Conservation (phyloP, 2,888 invertebrate genomes). For the Ectobius pallidus region DNA sequence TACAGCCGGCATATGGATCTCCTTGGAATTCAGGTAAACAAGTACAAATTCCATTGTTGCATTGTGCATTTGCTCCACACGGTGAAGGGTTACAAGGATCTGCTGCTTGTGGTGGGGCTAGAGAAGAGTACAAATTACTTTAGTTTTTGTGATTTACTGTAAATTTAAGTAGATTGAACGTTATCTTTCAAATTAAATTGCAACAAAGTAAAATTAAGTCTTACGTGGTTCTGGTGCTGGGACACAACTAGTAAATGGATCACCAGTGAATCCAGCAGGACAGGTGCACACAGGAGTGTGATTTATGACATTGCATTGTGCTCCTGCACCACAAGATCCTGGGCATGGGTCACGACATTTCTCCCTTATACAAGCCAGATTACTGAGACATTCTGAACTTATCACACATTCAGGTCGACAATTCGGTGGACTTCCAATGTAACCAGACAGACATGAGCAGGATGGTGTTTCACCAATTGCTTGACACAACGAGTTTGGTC, state of each 20-base stretch:
- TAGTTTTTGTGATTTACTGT: not conserved
- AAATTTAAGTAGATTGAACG: not conserved
- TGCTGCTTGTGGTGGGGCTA: constrained; percentile 42
- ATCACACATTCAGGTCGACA: constrained; percentile 60
- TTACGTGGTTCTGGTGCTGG: constrained; percentile 57
- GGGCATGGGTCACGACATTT: constrained; percentile 60
- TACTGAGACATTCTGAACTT: constrained; percentile 62
- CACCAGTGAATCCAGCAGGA: constrained; percentile 60
- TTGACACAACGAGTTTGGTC: constrained; percentile 50
- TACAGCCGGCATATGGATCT: constrained; percentile 67
- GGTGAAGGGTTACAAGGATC: constrained; percentile 57
- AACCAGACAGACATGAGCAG: constrained; percentile 52
- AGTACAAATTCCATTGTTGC: constrained; percentile 65
- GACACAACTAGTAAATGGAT: constrained; percentile 51
- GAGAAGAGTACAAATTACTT: not conserved
- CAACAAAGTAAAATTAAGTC: constrained; percentile 46
- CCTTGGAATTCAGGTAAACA: constrained; percentile 68
- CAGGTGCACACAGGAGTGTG: constrained; percentile 55
- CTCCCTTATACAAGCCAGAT: constrained; percentile 54
- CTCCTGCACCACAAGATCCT: constrained; percentile 56
- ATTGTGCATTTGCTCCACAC: constrained; percentile 64
- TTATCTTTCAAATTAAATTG: too few relatives aligned
- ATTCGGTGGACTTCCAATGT: constrained; percentile 56
- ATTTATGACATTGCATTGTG: constrained; percentile 51
- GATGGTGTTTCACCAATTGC: constrained; percentile 47